phyloP scores from a whole-genome alignment of 2,113 vertebrate genomes.

The Carassius carassius region DNA sequence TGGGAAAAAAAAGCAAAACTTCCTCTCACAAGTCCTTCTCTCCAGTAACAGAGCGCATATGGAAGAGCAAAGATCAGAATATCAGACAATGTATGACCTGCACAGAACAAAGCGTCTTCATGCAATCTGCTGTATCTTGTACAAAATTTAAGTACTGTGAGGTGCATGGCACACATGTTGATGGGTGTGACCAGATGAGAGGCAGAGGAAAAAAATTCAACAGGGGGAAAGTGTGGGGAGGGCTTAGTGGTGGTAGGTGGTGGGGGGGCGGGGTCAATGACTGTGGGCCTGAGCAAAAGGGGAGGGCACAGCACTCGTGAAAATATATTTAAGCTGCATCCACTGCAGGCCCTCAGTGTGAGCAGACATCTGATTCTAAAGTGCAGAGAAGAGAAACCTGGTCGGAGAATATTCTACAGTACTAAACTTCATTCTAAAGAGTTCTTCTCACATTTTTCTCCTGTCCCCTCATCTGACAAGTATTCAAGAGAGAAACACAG shows the following conservation, averaged over 20 bases:
- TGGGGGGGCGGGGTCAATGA: conserved; percentile 64
- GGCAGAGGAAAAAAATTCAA: conserved; percentile 27
- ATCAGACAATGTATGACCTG: background rate
- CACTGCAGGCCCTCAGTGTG: conserved; percentile 67
- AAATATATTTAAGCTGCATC: conserved; percentile 91
- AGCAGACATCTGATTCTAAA: conserved; percentile 63
- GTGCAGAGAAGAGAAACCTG: background rate
- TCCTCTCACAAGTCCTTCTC: background rate
- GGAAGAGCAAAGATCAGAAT: background rate
- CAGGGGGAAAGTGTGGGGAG: conserved; percentile 65
- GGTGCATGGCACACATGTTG: conserved; percentile 72
- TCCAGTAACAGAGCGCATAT: background rate
- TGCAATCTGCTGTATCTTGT: background rate
- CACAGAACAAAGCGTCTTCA: background rate
- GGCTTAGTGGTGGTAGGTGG: conserved; percentile 47
- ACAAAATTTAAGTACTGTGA: conserved; percentile 19
- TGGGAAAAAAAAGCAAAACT: too few species aligned
- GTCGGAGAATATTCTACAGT: background rate
- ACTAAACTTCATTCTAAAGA: background rate
- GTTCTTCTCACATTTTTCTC: background rate
- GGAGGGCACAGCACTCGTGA: conserved; percentile 79
- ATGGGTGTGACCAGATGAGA: conserved; percentile 69
- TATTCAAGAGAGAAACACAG: background rate
- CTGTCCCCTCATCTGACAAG: background rate
- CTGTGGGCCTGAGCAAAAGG: conserved; percentile 64